Evolutionary conservation across 2,888 invertebrate species (phyloP).

Genomic region (Cerceris ruficornis): DNA sequence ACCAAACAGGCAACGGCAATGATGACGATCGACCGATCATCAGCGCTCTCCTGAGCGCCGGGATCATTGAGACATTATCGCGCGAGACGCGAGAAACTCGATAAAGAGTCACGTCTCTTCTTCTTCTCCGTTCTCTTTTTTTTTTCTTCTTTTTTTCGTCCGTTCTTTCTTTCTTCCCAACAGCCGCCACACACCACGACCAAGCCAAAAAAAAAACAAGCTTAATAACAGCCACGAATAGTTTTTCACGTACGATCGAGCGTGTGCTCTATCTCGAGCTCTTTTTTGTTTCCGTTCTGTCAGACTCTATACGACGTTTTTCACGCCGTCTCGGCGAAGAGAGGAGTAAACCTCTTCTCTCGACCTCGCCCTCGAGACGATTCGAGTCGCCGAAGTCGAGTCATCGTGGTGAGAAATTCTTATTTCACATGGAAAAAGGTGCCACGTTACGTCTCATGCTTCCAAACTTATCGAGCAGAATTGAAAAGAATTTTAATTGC

Average conservation of each 20-base stretch:
- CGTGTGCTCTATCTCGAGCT: background rate
- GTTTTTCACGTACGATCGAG: conserved; percentile 1
- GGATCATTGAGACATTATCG: conserved; percentile 31
- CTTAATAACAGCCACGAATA: conserved; percentile 55
- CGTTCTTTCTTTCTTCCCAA: conserved; percentile 64
- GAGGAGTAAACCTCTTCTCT: no score
- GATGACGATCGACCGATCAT: conserved; percentile 51
- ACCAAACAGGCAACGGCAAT: conserved; percentile 70
- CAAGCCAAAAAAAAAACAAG: conserved; percentile 73
- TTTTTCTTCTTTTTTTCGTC: no score
- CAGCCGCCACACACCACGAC: conserved; percentile 80
- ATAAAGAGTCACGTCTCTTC: conserved; percentile 48
- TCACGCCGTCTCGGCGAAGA: no score
- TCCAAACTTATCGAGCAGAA: background rate
- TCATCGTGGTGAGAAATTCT: no score
- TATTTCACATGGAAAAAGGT: no score
- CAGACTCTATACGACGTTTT: no score
- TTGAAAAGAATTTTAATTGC: background rate
- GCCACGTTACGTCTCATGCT: no score
- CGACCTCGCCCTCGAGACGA: no score
- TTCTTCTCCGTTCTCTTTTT: conserved; percentile 56
- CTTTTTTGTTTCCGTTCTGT: background rate
- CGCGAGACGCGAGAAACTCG: conserved; percentile 35
- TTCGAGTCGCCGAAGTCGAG: no score
- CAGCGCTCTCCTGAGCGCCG: conserved; percentile 29